Evolutionary conservation across 1,140 invertebrate genomes (phyloP).

Genomic region (Akabosia matsudoensis): DNA sequence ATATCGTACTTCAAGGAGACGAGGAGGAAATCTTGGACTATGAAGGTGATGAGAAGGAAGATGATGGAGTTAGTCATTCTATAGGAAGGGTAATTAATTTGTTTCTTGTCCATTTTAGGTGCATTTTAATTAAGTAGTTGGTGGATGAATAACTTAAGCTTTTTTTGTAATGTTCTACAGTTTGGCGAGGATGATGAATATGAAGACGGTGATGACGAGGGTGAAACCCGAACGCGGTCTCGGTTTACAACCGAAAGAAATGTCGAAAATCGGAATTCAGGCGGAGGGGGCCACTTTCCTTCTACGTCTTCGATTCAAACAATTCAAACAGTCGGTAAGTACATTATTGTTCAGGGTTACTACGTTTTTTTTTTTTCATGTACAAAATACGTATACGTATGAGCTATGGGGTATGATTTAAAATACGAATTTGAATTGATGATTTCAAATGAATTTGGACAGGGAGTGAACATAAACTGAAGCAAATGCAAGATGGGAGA

Average conservation of each 20-base stretch:
- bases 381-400: too few species aligned
- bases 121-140: too few species aligned
- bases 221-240: conserved; percentile 22
- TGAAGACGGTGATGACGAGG: conserved; percentile 29
- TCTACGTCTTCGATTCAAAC: conserved; percentile 23
- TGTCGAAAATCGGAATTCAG: conserved; percentile 23
- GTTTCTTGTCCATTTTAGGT: too few species aligned
- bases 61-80: not conserved
- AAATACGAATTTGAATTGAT: not conserved
- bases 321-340: conserved; percentile 37
- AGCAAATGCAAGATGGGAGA: not conserved
- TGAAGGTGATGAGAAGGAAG: not conserved
- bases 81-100: too few species aligned
- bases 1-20: conserved; percentile 26
- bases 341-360: not conserved
- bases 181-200: not conserved
- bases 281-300: not conserved
- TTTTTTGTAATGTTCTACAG: too few species aligned
- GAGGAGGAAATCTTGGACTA: not conserved
- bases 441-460: too few species aligned
- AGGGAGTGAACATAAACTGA: not conserved
- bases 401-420: too few species aligned
- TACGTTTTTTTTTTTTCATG: too few species aligned
- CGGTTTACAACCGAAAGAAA: conserved; percentile 39
- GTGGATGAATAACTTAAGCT: too few species aligned